Evolutionary conservation across 1,140 invertebrate species (phyloP).

Genomic region (Teleogryllus occipitalis): DNA sequence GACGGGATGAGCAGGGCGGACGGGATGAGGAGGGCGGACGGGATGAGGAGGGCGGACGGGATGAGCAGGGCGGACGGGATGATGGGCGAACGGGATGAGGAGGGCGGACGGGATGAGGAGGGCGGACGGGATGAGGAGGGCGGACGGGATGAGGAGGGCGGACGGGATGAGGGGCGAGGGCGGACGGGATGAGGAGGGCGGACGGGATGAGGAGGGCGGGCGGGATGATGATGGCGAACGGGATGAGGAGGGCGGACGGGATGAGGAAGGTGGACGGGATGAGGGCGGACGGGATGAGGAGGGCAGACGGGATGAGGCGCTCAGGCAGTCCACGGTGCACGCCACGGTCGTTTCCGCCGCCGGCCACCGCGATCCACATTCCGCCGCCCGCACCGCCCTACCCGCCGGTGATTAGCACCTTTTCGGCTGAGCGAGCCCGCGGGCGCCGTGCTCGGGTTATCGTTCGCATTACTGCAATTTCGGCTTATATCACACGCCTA

Average conservation of each 20-base stretch:
- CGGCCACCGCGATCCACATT: neutral
- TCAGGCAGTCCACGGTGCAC: too few relatives aligned
- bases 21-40: too few relatives aligned
- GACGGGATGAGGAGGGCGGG: neutral
- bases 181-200: neutral
- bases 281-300: neutral
- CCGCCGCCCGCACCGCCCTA: neutral
- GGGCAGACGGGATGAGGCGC: too few relatives aligned
- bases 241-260: neutral
- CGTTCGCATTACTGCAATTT: conserved; percentile 4
- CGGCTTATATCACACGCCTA: neutral
- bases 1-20: too few relatives aligned
- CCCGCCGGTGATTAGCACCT: neutral
- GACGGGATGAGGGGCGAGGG: neutral
- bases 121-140: too few relatives aligned
- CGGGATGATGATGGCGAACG: neutral
- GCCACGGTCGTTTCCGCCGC: neutral
- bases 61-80: too few relatives aligned
- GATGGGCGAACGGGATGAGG: too few relatives aligned
- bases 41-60: too few relatives aligned
- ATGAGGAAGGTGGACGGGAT: neutral
- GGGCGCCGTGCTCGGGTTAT: neutral
- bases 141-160: too few relatives aligned
- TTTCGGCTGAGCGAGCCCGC: neutral
- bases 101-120: too few relatives aligned